phyloP scores from a whole-genome alignment of 2,113 vertebrate genomes.

The Embiotoca jacksoni region DNA sequence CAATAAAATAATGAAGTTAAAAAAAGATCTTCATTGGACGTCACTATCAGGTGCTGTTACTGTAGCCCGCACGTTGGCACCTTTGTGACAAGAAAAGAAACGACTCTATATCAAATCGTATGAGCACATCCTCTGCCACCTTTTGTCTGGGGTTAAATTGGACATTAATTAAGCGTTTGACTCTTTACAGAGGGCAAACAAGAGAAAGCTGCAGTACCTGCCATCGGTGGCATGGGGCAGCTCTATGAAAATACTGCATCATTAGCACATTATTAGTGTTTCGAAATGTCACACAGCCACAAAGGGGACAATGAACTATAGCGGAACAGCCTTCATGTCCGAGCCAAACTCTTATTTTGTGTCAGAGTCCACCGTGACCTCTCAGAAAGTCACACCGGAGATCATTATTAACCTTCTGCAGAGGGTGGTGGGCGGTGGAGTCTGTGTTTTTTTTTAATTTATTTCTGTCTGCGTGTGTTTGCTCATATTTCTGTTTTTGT shows the following conservation, averaged over 20 bases:
- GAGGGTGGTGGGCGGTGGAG: constrained; percentile 31
- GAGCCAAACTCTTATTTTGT: constrained; percentile 53
- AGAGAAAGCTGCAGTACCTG: constrained; percentile 51
- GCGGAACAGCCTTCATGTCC: constrained; percentile 49
- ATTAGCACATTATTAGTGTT: constrained; percentile 82
- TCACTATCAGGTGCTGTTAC: constrained; percentile 11
- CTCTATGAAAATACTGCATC: constrained; percentile 76
- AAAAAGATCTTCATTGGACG: neutral
- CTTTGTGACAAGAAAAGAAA: constrained; percentile 16
- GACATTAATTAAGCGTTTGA: constrained; percentile 72
- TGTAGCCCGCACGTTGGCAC: neutral
- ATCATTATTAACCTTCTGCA: constrained; percentile 72
- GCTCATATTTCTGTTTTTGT: constrained; percentile 35
- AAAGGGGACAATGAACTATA: constrained; percentile 61
- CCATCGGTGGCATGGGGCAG: constrained; percentile 48
- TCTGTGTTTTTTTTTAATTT: constrained; percentile 15
- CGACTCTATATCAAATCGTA: constrained; percentile 23
- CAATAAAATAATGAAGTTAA: no score
- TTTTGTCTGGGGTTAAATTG: constrained; percentile 62
- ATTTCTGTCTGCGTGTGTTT: neutral
- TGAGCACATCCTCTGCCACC: constrained; percentile 46
- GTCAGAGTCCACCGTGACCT: constrained; percentile 56
- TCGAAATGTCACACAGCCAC: constrained; percentile 82
- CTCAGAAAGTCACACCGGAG: constrained; percentile 62
- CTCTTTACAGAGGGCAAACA: constrained; percentile 57